A percentile compares a stretch with the other conserved stretches of the same genome.
Conservation (phyloP, 2,113 vertebrate species). For the Baryphthengus martii region DNA sequence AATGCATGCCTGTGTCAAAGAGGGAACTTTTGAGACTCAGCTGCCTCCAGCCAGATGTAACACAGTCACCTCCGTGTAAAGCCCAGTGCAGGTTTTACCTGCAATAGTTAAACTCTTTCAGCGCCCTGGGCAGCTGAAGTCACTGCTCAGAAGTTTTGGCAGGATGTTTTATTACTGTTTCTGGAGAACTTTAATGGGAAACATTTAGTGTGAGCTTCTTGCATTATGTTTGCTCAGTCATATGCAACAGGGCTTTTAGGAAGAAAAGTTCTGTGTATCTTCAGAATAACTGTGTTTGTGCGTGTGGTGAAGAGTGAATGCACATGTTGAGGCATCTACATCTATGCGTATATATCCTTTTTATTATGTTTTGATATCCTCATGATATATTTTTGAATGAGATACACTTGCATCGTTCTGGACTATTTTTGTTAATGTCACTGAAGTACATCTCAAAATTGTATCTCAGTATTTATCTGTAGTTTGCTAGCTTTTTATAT, state of each 20-base stretch:
- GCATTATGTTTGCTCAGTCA: not conserved
- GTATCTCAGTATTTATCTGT: not conserved
- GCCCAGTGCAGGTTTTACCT: not conserved
- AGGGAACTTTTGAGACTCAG: rapidly evolving
- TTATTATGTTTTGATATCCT: not conserved
- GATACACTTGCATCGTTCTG: not conserved
- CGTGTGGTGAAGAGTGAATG: not conserved
- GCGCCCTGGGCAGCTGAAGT: not conserved
- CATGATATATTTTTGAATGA: not conserved
- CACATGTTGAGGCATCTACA: rapidly evolving
- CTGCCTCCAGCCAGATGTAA: not conserved
- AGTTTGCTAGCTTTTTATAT: not conserved
- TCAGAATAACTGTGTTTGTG: not conserved
- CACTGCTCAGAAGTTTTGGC: not conserved
- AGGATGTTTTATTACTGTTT: not conserved
- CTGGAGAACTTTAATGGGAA: not conserved
- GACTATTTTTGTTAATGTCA: not conserved
- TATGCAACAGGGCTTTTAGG: not conserved
- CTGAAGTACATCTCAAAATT: not conserved
- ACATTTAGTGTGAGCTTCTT: not conserved
- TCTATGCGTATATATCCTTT: not conserved
- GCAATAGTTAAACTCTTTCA: not conserved
- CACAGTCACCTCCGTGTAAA: not conserved
- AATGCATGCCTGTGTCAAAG: not conserved
- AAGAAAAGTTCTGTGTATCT: not conserved